phyloP scores from a whole-genome alignment of 2,113 vertebrate species.

The Poeciliopsis retropinna region DNA sequence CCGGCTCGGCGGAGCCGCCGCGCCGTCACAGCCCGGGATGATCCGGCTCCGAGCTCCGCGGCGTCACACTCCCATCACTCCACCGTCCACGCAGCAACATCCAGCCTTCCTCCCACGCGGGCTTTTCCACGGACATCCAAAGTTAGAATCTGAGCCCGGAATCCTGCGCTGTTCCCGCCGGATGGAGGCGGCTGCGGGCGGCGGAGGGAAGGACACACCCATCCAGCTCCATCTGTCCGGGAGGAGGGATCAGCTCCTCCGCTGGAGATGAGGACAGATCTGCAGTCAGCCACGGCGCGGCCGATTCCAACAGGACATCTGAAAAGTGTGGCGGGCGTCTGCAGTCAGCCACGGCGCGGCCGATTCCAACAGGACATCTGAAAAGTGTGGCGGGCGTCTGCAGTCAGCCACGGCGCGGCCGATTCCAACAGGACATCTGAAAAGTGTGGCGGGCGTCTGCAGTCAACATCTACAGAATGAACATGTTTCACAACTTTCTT shows the following conservation, averaged over 20 bases:
- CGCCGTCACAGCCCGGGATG: background rate
- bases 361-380: too few species aligned
- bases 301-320: too few species aligned
- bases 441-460: too few species aligned
- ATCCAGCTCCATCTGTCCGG: background rate
- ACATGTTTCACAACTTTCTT: too few species aligned
- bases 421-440: too few species aligned
- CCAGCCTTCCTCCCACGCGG: background rate
- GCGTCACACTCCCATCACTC: conserved; percentile 20
- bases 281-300: too few species aligned
- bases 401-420: too few species aligned
- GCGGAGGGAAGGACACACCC: conserved; percentile 57
- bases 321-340: too few species aligned
- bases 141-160: conserved; percentile 36
- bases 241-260: background rate
- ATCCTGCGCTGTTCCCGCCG: conserved; percentile 29
- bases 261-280: background rate
- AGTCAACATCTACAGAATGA: too few species aligned
- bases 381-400: too few species aligned
- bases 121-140: background rate
- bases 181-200: conserved; percentile 26
- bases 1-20: background rate
- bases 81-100: background rate
- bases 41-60: conserved; percentile 15
- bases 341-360: too few species aligned